Evolutionary conservation across 2,888 invertebrate species (phyloP), one percentile per base, ranked within the genome.

Genomic region (Caenorhabditis macrosperma): DNA sequence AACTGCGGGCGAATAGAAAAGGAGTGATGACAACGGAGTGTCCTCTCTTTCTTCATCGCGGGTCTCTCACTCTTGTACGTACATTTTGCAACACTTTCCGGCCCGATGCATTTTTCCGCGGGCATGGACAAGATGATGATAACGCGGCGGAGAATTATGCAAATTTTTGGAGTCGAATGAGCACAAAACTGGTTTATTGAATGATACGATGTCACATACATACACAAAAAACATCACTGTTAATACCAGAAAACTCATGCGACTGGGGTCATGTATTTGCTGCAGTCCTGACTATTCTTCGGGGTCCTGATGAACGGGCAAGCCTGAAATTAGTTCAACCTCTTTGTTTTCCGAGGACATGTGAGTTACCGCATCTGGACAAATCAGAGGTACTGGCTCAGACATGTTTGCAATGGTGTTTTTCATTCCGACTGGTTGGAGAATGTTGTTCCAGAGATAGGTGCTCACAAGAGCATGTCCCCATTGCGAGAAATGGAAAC

Each of bases 401-500:
- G 81, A 78, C 48, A 87, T 75, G 41, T 82, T 79, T 15, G 75
- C 81, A n/a, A 68, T 63, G 7, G 82, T 85, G 10, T 76, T 82
- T 52, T 87, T 87, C 10, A 41, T 38, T 22, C 84, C 84, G 10
- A 86, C 85, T 12, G 87, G 85, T 46, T 87, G 82, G 2, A 88
- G 59, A 28, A 88, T 86, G 69, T 88, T 88, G 26, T 87, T 87
- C 88, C 88, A 88, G 48, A 87, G 55, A 67, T 80, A 79, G 7
- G 82, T 81, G 44, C 85, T 74, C 38, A 85, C 84, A 22, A 86
- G 66, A 28, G 83, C 85, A 72, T 88, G 88, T 15, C 87, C 86
- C 57, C 74, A 83, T 71, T 85, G 85, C 0, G 87, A 83, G 57
- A 88, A 88, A 69, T 88, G 88, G 86, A 87, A 88, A 63, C 88